Evolutionary conservation across 2,113 vertebrate species (phyloP).

Genomic region (Hydrolagus affinis): DNA sequence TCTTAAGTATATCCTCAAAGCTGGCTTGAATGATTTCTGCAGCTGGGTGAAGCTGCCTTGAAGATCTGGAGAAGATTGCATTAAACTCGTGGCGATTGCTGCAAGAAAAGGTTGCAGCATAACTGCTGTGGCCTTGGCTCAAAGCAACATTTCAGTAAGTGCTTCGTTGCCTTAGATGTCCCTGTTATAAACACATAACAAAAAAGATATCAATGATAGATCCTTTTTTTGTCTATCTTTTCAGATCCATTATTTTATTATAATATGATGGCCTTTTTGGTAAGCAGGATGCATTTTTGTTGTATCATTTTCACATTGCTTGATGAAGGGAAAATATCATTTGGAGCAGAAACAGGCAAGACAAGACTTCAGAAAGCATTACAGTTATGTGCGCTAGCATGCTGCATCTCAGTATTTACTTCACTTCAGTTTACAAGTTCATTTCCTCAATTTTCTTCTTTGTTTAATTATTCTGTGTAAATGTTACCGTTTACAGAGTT

Average conservation of each 20-base stretch:
- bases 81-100: background rate
- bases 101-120: background rate
- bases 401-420: background rate
- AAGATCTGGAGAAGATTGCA: background rate
- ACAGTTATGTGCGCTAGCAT: background rate
- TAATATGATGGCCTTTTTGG: background rate
- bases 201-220: background rate
- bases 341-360: background rate
- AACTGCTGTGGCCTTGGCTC: background rate
- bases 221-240: background rate
- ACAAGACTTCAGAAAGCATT: background rate
- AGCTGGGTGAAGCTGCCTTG: background rate
- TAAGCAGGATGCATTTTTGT: background rate
- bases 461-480: background rate
- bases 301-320: background rate
- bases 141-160: background rate
- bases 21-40: background rate
- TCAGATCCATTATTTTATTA: background rate
- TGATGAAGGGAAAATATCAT: background rate
- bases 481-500: background rate
- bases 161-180: background rate
- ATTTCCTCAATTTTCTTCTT: background rate
- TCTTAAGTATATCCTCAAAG: background rate
- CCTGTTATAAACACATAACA: too few relatives aligned
- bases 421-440: background rate